Base-by-base conservation (phyloP, 2,797 vertebrate species). In the Peromyscus melanophrys region DNA sequence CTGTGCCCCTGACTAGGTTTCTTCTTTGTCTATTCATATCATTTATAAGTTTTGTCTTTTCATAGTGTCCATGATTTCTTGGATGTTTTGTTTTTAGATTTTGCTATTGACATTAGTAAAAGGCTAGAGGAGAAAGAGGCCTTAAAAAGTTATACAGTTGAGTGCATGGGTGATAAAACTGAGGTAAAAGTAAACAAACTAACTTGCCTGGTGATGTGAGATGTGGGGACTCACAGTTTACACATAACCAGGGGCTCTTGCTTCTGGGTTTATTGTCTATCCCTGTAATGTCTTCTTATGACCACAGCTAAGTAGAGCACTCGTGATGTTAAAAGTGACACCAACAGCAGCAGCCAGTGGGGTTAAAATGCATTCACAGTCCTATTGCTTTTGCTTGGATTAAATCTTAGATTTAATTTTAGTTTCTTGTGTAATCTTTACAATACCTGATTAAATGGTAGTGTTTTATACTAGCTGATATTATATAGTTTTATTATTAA, bases 351-450 rank as follows among this genome's bases (percentile, higher is more conserved):
- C 59, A 78, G 13, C 29, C 4, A 14, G 43, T 73, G 37, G 57
- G 37, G 57, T 75, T 90, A 85, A 95, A 90, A 46, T 73, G 23
- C 52, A 63, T 90, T 80, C 19, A 55, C 76, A 92, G 86, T 89
- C 23, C 65, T 92, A 94, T 59, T 95, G 6, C n/a, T 96, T 17
- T 83, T 85, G 14, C 19, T 85, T 91, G 31, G 19, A 57, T 87
- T 90, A 61, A 88, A 89, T 86, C 89, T 93, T 94, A 77, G n/a
- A 77, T 96, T 95, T 82, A 27, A 82, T 96, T 89, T 95, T 90
- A 37, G 71, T 46, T 96, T 93, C 76, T 29, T 92, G 4, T 78
- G 2, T 1, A 78, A 4, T 63, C 65, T 90, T 93, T 85, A 65
- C 1, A 95, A 23, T 67, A 73, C 69, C 17, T 93, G 31, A 16